Conservation (phyloP, 2,797 vertebrate species). For the Takifugu ocellatus region DNA sequence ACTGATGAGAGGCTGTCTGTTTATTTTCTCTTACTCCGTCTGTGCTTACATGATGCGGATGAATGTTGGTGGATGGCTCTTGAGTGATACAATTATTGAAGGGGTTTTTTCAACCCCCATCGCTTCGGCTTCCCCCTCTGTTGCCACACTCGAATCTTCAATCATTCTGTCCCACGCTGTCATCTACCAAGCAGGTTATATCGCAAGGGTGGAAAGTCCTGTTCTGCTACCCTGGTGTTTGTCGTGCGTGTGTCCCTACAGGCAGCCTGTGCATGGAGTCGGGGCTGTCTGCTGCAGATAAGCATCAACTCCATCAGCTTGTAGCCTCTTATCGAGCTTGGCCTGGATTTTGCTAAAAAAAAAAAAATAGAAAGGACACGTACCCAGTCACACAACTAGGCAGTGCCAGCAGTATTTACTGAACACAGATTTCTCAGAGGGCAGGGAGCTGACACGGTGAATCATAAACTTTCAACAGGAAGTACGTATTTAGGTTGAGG, state of each 20-base stretch:
- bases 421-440: slow-evolving; percentile 23
- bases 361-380: slow-evolving; percentile 6
- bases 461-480: slow-evolving; percentile 37
- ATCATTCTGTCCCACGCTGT: slow-evolving; percentile 16
- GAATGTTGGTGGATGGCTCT: slow-evolving; percentile 43
- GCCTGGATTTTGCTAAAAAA: slow-evolving; percentile 34
- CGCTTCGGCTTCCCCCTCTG: not conserved
- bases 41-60: slow-evolving; percentile 16
- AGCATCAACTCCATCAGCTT: slow-evolving; percentile 54
- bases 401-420: slow-evolving; percentile 35
- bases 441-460: slow-evolving; percentile 27
- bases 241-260: slow-evolving; percentile 7
- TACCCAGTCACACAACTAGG: slow-evolving; percentile 22
- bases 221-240: slow-evolving; percentile 26
- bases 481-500: slow-evolving; percentile 20
- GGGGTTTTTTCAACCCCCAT: slow-evolving; percentile 26
- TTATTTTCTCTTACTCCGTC: slow-evolving; percentile 17
- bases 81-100: slow-evolving; percentile 55
- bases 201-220: slow-evolving; percentile 16
- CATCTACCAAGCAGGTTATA: slow-evolving; percentile 7
- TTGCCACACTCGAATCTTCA: slow-evolving; percentile 8
- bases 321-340: slow-evolving; percentile 45
- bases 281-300: slow-evolving; percentile 56
- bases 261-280: slow-evolving; percentile 29
- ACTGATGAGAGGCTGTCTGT: slow-evolving; percentile 36